Evolutionary conservation across 2,888 invertebrate species (phyloP).

Genomic region (Aleiodes testaceus): DNA sequence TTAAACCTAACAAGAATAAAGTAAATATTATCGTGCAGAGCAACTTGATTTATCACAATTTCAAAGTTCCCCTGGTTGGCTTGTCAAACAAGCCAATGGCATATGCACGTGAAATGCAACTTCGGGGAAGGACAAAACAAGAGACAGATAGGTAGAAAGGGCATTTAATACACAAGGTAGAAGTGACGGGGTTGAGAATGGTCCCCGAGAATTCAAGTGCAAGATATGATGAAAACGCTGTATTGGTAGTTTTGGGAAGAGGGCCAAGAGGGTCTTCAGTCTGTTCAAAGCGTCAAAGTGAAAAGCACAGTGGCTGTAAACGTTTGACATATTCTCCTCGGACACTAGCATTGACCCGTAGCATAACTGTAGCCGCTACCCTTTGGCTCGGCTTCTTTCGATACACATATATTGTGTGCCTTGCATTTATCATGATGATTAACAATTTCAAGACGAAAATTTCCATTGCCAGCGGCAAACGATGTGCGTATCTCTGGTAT

Average conservation of each 20-base stretch:
- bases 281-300: constrained; percentile 25
- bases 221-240: background rate
- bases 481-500: constrained; percentile 84
- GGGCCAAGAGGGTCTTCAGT: constrained; percentile 3
- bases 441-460: constrained; percentile 84
- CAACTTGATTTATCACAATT: constrained; percentile 21
- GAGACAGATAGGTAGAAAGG: background rate
- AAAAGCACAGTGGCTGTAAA: background rate
- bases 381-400: constrained; percentile 72
- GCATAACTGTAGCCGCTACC: constrained; percentile 39
- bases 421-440: constrained; percentile 87
- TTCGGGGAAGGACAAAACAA: background rate
- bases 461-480: constrained; percentile 85
- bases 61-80: no score
- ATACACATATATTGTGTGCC: constrained; percentile 81
- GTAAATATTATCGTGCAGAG: constrained; percentile 27
- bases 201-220: background rate
- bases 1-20: constrained; percentile 4
- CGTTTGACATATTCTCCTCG: background rate
- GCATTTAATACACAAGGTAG: constrained; percentile 12
- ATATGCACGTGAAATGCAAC: no score
- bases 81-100: no score
- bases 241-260: no score
- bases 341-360: constrained; percentile 36
- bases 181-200: background rate